A percentile compares a stretch with the other conserved stretches of the same genome.
Conservation (phyloP, 1,140 invertebrate species). For the Diachasmimorpha longicaudata region DNA sequence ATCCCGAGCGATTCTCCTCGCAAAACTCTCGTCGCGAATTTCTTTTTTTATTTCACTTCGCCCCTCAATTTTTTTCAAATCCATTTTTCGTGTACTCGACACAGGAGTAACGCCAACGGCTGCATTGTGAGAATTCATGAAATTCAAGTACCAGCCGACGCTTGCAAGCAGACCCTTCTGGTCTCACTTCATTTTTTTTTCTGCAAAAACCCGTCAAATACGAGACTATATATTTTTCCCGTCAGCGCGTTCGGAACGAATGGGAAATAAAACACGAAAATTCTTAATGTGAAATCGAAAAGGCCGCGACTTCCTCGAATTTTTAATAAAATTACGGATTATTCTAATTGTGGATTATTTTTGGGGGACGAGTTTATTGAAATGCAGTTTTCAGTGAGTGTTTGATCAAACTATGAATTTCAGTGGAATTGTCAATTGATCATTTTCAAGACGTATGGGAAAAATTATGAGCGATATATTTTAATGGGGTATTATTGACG, state of each 20-base stretch:
- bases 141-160: slow-evolving; percentile 24
- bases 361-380: no score
- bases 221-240: neutral
- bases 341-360: no score
- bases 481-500: no score
- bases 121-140: slow-evolving; percentile 17
- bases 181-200: neutral
- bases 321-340: no score
- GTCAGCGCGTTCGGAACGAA: neutral
- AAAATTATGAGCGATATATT: no score
- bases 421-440: no score
- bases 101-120: slow-evolving; percentile 11
- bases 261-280: no score
- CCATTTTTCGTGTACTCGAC: neutral
- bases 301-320: no score
- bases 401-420: no score
- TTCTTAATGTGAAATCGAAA: no score
- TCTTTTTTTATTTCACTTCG: neutral
- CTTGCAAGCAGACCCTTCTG: neutral
- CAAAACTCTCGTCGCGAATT: neutral
- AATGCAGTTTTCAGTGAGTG: no score
- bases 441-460: no score
- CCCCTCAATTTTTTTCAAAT: neutral
- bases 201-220: slow-evolving; percentile 3
- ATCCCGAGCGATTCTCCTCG: neutral